phyloP scores from a whole-genome alignment of 2,113 vertebrate genomes.

The Etia nguti region DNA sequence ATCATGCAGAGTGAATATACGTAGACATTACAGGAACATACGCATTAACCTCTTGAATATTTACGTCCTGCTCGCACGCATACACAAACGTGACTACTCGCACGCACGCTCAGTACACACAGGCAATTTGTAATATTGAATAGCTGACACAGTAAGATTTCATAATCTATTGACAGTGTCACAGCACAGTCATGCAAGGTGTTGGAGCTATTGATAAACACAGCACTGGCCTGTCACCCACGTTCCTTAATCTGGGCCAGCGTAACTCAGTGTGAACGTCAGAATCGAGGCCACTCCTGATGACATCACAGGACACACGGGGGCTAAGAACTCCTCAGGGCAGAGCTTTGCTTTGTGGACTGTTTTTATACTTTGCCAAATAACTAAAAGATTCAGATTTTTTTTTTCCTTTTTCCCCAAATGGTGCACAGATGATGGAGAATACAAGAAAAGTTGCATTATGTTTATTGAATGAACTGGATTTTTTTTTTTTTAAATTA shows the following conservation, averaged over 20 bases:
- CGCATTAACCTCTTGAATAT: conserved; percentile 65
- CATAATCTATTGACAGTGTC: conserved; percentile 63
- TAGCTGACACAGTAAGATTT: conserved; percentile 66
- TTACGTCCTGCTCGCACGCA: conserved; percentile 23
- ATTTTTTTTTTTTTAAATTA: background rate
- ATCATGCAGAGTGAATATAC: conserved; percentile 64
- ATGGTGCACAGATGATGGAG: background rate
- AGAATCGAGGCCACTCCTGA: conserved; percentile 41
- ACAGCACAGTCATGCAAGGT: conserved; percentile 52
- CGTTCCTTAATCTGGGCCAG: conserved; percentile 18
- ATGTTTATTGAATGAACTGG: background rate
- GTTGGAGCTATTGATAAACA: conserved; percentile 51
- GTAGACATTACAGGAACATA: conserved; percentile 55
- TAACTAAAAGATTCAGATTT: background rate
- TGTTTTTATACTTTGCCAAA: background rate
- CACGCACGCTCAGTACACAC: conserved; percentile 9
- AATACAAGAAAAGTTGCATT: background rate
- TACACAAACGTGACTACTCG: background rate
- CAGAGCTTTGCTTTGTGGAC: background rate
- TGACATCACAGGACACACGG: conserved; percentile 45
- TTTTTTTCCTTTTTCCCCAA: rapidly evolving
- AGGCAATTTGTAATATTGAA: conserved; percentile 71
- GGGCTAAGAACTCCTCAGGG: background rate
- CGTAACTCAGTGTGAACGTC: conserved; percentile 15
- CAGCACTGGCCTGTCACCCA: conserved; percentile 34